Evolutionary conservation across 1,140 invertebrate species (phyloP).

Genomic region (Cataglyphis hispanica): DNA sequence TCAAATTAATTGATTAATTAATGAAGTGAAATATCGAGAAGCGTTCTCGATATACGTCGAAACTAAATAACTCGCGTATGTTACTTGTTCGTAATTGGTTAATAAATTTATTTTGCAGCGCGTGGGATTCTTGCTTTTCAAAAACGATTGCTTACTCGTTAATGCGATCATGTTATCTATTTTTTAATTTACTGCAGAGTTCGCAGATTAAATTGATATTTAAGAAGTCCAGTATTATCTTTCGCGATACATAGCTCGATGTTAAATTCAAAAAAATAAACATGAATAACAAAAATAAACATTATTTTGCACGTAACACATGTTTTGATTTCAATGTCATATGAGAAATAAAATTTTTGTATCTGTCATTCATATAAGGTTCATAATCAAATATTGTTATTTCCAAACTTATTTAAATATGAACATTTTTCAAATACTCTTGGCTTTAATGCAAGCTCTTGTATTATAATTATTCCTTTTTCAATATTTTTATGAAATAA

Average conservation of each 20-base stretch:
- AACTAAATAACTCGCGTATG: slow-evolving; percentile 49
- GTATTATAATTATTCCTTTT: neutral
- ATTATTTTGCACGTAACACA: neutral
- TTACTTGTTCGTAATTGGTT: slow-evolving; percentile 6
- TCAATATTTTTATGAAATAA: neutral
- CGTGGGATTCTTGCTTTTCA: slow-evolving; percentile 24
- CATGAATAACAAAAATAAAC: too few relatives aligned
- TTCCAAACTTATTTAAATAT: neutral
- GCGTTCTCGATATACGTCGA: slow-evolving; percentile 4
- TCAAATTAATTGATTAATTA: slow-evolving; percentile 50
- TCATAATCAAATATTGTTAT: neutral
- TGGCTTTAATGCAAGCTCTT: neutral
- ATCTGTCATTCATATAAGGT: neutral
- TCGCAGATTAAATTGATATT: neutral
- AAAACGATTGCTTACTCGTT: slow-evolving; percentile 40
- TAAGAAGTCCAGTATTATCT: slow-evolving; percentile 10
- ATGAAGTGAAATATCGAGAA: slow-evolving; percentile 49
- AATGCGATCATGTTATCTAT: slow-evolving; percentile 19
- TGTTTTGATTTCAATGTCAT: neutral
- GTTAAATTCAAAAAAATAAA: neutral
- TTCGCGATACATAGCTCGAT: neutral
- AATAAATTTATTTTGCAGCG: slow-evolving; percentile 32
- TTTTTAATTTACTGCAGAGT: slow-evolving; percentile 38
- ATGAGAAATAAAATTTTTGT: neutral
- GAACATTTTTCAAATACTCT: neutral